These are phyloP conservation scores for Albula glossodonta DNA, from an alignment of 2,113 vertebrate genomes.

Conservation along the genomic window DNA sequence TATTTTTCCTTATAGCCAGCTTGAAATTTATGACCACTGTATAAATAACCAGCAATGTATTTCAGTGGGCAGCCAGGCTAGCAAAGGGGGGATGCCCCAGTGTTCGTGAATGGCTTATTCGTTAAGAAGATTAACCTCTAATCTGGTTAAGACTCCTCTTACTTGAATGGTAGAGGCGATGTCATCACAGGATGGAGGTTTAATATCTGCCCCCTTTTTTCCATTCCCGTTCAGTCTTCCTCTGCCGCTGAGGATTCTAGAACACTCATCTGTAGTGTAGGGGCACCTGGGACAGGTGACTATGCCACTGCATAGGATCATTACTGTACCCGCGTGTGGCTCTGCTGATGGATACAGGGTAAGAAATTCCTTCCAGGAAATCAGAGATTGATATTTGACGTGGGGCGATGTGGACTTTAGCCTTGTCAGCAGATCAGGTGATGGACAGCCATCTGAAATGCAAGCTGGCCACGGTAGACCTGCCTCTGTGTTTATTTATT, in stretches of 20 bases:
- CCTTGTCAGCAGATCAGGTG: background rate
- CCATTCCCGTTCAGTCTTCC: background rate
- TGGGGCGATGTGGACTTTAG: background rate
- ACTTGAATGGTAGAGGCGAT: constrained; percentile 27
- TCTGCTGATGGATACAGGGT: constrained; percentile 55
- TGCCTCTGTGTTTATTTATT: background rate
- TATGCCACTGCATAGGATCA: constrained; percentile 55
- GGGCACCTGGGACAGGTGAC: constrained; percentile 19
- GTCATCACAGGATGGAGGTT: constrained; percentile 33
- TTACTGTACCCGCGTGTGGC: constrained; percentile 3
- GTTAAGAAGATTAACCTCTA: constrained; percentile 67
- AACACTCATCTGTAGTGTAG: background rate
- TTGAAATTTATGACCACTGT: constrained; percentile 4
- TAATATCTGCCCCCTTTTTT: constrained; percentile 48
- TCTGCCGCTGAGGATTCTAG: background rate
- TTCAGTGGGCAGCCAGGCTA: constrained; percentile 39
- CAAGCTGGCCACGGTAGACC: background rate
- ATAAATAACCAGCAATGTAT: constrained; percentile 52
- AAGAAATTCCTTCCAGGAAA: constrained; percentile 33
- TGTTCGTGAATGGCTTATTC: constrained; percentile 46
- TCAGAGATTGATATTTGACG: background rate
- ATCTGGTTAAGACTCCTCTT: constrained; percentile 64
- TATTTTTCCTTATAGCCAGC: background rate
- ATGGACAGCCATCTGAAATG: background rate
- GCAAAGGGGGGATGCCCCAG: constrained; percentile 41